These are phyloP conservation scores for Fulmarus glacialis DNA, from an alignment of 2,113 vertebrate genomes.

Conservation along the genomic window DNA sequence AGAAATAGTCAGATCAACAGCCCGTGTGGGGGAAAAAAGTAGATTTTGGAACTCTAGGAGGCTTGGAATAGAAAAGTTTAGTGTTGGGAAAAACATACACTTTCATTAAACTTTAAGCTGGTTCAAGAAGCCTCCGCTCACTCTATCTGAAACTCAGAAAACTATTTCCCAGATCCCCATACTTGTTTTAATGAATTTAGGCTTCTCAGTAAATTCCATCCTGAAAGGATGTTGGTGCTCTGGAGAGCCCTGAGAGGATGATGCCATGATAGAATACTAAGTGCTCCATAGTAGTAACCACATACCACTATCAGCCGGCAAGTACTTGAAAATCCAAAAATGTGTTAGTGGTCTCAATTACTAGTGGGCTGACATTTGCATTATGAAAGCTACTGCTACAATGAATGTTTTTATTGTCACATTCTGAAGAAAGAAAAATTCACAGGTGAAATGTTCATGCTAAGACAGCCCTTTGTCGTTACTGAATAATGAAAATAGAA, in stretches of 20 bases:
- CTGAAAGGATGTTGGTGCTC: no score
- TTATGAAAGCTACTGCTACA: neutral
- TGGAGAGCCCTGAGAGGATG: no score
- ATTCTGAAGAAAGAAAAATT: neutral
- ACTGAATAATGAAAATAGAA: neutral
- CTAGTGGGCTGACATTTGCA: neutral
- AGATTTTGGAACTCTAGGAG: neutral
- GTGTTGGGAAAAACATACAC: neutral
- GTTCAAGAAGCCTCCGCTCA: neutral
- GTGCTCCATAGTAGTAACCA: neutral
- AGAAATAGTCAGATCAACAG: neutral
- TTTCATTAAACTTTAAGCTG: neutral
- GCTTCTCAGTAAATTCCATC: neutral
- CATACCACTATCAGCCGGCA: neutral
- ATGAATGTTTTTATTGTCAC: neutral
- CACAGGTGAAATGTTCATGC: neutral
- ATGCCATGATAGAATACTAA: no score
- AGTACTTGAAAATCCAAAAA: neutral
- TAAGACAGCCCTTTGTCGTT: neutral
- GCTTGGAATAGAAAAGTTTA: neutral
- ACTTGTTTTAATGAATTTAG: neutral
- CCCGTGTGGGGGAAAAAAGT: neutral
- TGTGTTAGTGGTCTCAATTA: neutral
- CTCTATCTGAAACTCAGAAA: neutral
- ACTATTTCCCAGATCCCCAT: neutral